phyloP scores from a whole-genome alignment of 2,888 invertebrate genomes.

The Timema podura region DNA sequence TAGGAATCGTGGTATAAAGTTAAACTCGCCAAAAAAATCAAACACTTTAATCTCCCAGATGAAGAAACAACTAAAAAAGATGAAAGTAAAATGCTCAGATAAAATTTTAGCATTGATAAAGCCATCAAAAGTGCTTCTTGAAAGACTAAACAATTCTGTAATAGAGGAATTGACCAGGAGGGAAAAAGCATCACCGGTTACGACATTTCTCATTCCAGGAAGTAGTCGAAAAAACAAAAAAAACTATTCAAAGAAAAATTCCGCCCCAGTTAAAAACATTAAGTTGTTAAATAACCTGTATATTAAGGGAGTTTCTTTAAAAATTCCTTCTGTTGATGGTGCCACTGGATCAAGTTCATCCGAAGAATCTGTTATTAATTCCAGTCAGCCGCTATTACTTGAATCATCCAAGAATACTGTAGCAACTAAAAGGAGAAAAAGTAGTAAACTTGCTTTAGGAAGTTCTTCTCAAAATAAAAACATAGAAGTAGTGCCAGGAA shows the following conservation, averaged over 20 bases:
- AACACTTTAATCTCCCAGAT: too few species aligned
- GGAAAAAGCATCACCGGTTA: neutral
- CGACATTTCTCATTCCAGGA: neutral
- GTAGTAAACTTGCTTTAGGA: too few species aligned
- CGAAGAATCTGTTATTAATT: slow-evolving; percentile 13
- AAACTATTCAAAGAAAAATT: neutral
- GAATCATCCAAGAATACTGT: too few species aligned
- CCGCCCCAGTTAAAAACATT: neutral
- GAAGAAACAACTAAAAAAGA: too few species aligned
- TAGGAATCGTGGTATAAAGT: too few species aligned
- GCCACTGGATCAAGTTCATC: slow-evolving; percentile 19
- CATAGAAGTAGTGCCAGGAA: too few species aligned
- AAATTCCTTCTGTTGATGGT: slow-evolving; percentile 19
- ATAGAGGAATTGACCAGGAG: neutral
- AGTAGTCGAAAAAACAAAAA: neutral
- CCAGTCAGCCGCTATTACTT: too few species aligned
- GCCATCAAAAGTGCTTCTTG: slow-evolving; percentile 1
- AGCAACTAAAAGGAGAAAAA: too few species aligned
- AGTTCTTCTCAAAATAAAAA: too few species aligned
- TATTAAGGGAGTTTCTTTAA: neutral
- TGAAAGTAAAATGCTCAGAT: too few species aligned
- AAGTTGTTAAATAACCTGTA: too few species aligned
- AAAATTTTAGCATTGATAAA: neutral
- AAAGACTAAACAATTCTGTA: slow-evolving; percentile 3
- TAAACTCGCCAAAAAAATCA: too few species aligned